Conservation (phyloP, 1,140 invertebrate species). For the Drosophila sp. region DNA sequence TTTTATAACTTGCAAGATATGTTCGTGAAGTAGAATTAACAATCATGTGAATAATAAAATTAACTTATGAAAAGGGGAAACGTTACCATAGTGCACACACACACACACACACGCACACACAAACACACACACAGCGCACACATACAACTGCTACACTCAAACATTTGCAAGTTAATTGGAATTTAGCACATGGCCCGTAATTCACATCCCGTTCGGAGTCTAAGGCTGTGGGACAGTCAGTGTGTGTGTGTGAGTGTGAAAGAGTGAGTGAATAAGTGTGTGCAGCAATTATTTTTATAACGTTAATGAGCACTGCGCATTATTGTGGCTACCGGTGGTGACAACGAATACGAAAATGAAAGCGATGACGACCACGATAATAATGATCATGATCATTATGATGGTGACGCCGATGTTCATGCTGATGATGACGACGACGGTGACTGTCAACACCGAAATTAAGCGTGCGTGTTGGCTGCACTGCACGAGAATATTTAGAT, state of each 20-base stretch:
- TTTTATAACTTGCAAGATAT: no score
- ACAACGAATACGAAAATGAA: not conserved
- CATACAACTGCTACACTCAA: slow-evolving; percentile 6
- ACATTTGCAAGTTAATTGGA: slow-evolving; percentile 68
- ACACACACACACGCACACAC: slow-evolving; percentile 18
- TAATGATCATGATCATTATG: not conserved
- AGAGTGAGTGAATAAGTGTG: slow-evolving; percentile 31
- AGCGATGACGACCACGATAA: slow-evolving; percentile 9
- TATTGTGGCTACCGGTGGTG: slow-evolving; percentile 60
- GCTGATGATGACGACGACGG: slow-evolving; percentile 2
- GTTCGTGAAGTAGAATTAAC: no score
- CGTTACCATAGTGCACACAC: not conserved
- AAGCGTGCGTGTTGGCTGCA: slow-evolving; percentile 47
- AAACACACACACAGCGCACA: slow-evolving; percentile 11
- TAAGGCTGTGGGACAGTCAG: slow-evolving; percentile 11
- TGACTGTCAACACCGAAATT: slow-evolving; percentile 44
- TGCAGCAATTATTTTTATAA: slow-evolving; percentile 81
- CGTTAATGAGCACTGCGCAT: slow-evolving; percentile 78
- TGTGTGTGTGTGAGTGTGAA: slow-evolving; percentile 12
- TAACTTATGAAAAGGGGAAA: no score
- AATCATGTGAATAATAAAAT: no score
- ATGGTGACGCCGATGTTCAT: no score
- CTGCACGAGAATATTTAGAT: slow-evolving; percentile 8
- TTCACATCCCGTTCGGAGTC: slow-evolving; percentile 35
- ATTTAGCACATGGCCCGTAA: slow-evolving; percentile 69